Evolutionary conservation across 2,888 invertebrate species (phyloP), one percentile per base, ranked within the genome.

Genomic region (Hypena proboscidalis): DNA sequence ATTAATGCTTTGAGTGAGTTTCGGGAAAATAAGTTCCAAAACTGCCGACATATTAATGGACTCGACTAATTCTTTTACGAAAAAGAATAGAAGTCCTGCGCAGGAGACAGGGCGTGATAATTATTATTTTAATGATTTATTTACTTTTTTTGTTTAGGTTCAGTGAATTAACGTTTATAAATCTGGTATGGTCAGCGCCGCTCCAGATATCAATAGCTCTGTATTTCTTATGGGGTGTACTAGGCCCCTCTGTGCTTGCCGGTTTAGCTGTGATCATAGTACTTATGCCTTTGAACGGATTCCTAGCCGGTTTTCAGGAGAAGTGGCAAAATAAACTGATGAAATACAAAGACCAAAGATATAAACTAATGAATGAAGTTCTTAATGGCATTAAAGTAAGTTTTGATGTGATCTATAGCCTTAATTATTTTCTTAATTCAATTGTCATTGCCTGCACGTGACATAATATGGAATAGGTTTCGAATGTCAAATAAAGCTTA

Each of bases 181-280:
- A 96, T 73, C 93, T 96, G 93, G 90, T 96, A 45, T 96, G 96
- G 96, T 95, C 95, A 0, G 94, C 95, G 0, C 97, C 97, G 0
- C 77, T 97, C 19, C 97, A 97, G 90, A 97, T 98, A 58, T 83
- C 85, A 1, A 77, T 97, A 13, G 94, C 96, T 0, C 79, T 97
- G 19, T 95, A 94, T 69, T 95, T 96, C 78, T 80, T 96, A 9
- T 96, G 95, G 95, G 91, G 92, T 10, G 92, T 93, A 42, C 77
- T 96, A 19, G 95, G 95, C 0, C 93, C 95, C 0, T 95, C 97
- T 0, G 96, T 97, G 0, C 76, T 98, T n/a, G 96, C 97, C 35
- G 97, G 97, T 10, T 84, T 98, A 25, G 95, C 94, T 6, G 95
- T 98, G 14, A 96, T 98, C 95, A 93, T 98, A 7, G 91, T 97